phyloP scores from a whole-genome alignment of 2,113 vertebrate species.

The Emydura subglobosa region DNA sequence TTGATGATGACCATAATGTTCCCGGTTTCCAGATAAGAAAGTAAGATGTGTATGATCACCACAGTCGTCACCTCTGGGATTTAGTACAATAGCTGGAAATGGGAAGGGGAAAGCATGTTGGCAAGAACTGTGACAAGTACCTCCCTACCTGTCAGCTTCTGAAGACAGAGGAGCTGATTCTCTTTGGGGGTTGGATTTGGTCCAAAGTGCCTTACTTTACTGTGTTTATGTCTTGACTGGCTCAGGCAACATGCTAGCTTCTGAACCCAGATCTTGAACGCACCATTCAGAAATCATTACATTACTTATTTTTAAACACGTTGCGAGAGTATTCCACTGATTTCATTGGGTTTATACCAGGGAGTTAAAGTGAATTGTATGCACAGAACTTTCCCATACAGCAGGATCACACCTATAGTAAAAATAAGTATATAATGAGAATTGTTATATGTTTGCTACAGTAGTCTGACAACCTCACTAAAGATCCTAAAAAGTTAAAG shows the following conservation, averaged over 20 bases:
- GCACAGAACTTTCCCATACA: background rate
- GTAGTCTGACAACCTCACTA: background rate
- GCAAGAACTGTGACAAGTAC: background rate
- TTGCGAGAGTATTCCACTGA: background rate
- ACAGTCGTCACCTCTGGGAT: background rate
- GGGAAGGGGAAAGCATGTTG: background rate
- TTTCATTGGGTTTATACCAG: background rate
- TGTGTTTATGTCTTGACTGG: background rate
- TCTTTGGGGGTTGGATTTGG: background rate
- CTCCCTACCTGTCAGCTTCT: background rate
- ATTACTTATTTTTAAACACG: background rate
- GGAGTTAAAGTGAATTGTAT: background rate
- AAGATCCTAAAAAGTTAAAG: background rate
- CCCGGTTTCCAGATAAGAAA: constrained; percentile 9
- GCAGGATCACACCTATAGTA: background rate
- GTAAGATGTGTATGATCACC: background rate
- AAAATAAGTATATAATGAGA: background rate
- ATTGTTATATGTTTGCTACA: background rate
- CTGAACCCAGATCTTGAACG: background rate
- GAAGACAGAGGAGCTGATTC: background rate
- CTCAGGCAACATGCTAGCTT: background rate
- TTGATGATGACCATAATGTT: constrained; percentile 28
- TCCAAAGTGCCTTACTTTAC: background rate
- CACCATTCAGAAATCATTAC: background rate
- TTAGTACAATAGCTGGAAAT: background rate